Evolutionary conservation across 2,888 invertebrate genomes (phyloP), one percentile per base, ranked within the genome.

Genomic region (Leucophenga montana): DNA sequence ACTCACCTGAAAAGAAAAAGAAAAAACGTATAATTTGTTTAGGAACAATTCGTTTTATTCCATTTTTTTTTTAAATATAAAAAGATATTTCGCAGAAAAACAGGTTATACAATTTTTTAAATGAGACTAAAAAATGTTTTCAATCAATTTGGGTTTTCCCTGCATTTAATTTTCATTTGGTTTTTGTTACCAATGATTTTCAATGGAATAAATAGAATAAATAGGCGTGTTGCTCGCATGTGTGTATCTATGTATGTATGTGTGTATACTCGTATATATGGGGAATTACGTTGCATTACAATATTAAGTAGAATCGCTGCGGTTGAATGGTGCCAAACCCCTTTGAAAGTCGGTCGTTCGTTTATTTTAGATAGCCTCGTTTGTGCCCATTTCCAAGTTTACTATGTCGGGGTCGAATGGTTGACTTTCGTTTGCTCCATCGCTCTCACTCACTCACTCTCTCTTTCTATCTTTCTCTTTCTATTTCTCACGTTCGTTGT

Each of bases 341-440:
- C 62, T 27, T 22, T 3, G n/a, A 64, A 64, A 44, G 62, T 64
- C 33, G 33, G 46, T 64, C 62, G 62, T 22, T 64, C 44, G 62
- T 46, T 16, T 14, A 8, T 56, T 27, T 46, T 66, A 79, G 75
- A 80, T 76, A 78, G 72, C 73, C 78, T 74, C 77, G 79, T 79
- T 9, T 22, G 80, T 76, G 68, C 80, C 72, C 77, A 75, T 75
- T 79, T 78, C 75, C 81, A 83, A 83, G 83, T 83, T 83, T 78
- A 83, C 76, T 78, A 78, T 84, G 83, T 82, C 84, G 83, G 81
- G 83, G 84, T 80, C 83, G 78, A 77, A 83, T 75, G 72, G 74
- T 72, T 74, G 74, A 77, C 74, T 75, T 79, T 77, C 83, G 80
- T 81, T 78, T 20, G 48, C 20, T 20, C n/a, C 27, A 1, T 16